Evolutionary conservation across 2,888 invertebrate genomes (phyloP).

Genomic region (Drymonia ruficornis): DNA sequence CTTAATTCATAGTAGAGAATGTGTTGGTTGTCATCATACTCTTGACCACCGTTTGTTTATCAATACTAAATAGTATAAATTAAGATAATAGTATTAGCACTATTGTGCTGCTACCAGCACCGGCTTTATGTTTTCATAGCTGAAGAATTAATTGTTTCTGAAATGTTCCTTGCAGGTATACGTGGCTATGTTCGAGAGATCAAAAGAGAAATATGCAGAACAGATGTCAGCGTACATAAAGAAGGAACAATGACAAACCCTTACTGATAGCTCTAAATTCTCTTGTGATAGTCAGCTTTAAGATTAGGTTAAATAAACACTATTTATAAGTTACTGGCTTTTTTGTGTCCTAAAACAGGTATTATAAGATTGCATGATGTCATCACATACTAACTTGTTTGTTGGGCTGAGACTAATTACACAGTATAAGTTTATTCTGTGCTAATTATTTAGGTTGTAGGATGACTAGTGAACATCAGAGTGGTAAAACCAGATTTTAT

Average conservation of each 20-base stretch:
- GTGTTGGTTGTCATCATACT: no score
- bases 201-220: conserved; percentile 91
- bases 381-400: not conserved
- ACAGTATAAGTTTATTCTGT: no score
- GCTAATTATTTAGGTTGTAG: no score
- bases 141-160: not conserved
- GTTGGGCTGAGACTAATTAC: not conserved
- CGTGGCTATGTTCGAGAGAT: conserved; percentile 88
- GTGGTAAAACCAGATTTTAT: no score
- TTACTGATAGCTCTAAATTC: conserved; percentile 49
- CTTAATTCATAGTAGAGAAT: no score
- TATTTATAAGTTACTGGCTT: conserved; percentile 27
- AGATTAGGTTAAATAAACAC: conserved; percentile 57
- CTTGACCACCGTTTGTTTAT: no score
- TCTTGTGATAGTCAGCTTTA: conserved; percentile 78
- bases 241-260: conserved; percentile 71
- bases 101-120: no score
- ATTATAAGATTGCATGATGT: not conserved
- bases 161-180: conserved; percentile 85
- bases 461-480: no score
- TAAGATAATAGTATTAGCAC: no score
- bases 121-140: no score
- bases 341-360: conserved; percentile 23
- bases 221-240: conserved; percentile 88
- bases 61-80: no score